These are phyloP conservation scores for Synaphobranchus kaupii DNA, from an alignment of 2,797 vertebrate species.

Conservation along the genomic window DNA sequence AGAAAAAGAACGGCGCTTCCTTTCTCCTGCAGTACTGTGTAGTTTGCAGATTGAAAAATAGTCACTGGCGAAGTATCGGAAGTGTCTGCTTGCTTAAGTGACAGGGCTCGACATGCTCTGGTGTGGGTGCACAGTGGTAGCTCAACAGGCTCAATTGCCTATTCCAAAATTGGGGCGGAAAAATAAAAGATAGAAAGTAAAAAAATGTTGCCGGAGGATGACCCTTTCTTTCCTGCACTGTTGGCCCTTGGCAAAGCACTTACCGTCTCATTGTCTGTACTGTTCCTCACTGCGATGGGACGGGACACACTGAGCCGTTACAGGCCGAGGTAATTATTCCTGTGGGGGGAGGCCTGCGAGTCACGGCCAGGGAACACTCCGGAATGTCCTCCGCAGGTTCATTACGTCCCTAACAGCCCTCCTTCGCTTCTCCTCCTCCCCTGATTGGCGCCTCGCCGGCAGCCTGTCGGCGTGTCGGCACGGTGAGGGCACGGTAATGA, in stretches of 20 bases:
- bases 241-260: neutral
- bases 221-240: neutral
- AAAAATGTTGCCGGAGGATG: neutral
- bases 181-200: too few species aligned
- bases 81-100: neutral
- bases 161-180: too few species aligned
- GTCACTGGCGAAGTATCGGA: neutral
- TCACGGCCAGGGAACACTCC: constrained; percentile 59
- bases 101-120: neutral
- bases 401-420: constrained; percentile 70
- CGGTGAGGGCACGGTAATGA: neutral
- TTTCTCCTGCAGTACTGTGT: too few species aligned
- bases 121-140: too few species aligned
- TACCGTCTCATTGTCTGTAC: neutral
- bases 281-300: neutral
- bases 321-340: neutral
- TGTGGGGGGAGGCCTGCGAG: constrained; percentile 19
- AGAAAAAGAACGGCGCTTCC: too few species aligned
- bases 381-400: constrained; percentile 62
- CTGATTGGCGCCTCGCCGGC: neutral
- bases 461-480: neutral
- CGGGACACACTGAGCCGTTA: constrained; percentile 10
- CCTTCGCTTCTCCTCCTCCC: constrained; percentile 51
- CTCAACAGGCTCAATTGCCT: too few species aligned
- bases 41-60: too few species aligned